Evolutionary conservation across 2,113 vertebrate genomes (phyloP).

Genomic region (Isichthys henryi): DNA sequence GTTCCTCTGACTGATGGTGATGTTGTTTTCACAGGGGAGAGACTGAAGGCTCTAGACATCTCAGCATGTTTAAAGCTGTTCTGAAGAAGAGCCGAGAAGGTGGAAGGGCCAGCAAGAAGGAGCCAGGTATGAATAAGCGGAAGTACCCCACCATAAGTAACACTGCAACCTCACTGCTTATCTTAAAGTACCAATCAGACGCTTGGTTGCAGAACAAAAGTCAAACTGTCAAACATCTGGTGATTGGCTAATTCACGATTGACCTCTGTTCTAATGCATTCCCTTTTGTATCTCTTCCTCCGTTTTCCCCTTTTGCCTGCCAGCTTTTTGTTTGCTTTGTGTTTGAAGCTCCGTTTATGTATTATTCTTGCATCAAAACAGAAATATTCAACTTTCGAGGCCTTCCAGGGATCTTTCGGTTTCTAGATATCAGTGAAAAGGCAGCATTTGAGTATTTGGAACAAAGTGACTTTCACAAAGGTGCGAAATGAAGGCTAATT

Average conservation of each 20-base stretch:
- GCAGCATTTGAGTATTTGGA: neutral
- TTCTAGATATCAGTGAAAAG: neutral
- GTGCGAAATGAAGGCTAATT: neutral
- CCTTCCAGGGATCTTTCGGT: neutral
- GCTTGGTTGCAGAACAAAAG: neutral
- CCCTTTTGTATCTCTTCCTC: neutral
- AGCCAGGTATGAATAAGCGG: neutral
- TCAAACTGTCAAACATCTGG: neutral
- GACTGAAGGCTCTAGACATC: neutral
- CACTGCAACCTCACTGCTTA: neutral
- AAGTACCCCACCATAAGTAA: neutral
- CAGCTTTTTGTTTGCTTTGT: neutral
- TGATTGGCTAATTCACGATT: neutral
- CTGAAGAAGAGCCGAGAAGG: conserved; percentile 1
- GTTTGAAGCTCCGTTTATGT: neutral
- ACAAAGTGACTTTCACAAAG: neutral
- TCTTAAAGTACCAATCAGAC: neutral
- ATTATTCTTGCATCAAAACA: neutral
- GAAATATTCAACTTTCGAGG: neutral
- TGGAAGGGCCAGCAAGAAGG: neutral
- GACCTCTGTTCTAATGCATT: neutral
- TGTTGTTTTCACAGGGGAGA: neutral
- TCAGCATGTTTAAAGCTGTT: conserved; percentile 7
- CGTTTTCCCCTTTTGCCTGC: neutral
- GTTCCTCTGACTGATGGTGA: neutral